Conservation (phyloP, 2,888 invertebrate species). For the Drepanosiphum platanoidis region DNA sequence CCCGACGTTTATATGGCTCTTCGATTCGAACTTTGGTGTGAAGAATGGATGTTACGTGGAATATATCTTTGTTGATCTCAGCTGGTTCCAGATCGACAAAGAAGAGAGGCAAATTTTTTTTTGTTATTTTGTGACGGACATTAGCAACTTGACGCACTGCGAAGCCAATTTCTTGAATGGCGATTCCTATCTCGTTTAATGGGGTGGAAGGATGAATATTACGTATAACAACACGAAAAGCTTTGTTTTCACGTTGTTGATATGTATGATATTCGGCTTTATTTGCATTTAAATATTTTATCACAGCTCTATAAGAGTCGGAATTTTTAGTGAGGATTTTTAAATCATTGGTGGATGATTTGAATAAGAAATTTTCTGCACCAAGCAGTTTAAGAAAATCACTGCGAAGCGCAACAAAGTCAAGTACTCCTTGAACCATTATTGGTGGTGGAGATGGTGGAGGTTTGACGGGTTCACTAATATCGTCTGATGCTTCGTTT, state of each 20-base stretch:
- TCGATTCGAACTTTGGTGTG: too few relatives aligned
- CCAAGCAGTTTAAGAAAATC: conserved; percentile 10
- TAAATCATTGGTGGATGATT: conserved; percentile 38
- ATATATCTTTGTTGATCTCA: too few relatives aligned
- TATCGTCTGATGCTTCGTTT: conserved; percentile 12
- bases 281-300: neutral
- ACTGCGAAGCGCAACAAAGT: conserved; percentile 9
- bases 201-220: too few relatives aligned
- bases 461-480: conserved; percentile 17
- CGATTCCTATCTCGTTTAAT: too few relatives aligned
- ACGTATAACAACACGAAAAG: conserved; percentile 22
- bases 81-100: too few relatives aligned
- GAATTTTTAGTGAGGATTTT: conserved; percentile 30
- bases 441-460: conserved; percentile 9
- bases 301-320: conserved; percentile 13
- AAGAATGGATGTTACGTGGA: too few relatives aligned
- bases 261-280: too few relatives aligned
- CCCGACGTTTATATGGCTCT: too few relatives aligned
- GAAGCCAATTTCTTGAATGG: conserved; percentile 23
- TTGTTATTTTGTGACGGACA: too few relatives aligned
- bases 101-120: too few relatives aligned
- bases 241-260: too few relatives aligned
- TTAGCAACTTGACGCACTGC: conserved; percentile 4
- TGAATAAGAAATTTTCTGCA: conserved; percentile 18
- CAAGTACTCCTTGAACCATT: neutral